Evolutionary conservation across 2,797 vertebrate genomes (phyloP).

Genomic region (Characodon lateralis): DNA sequence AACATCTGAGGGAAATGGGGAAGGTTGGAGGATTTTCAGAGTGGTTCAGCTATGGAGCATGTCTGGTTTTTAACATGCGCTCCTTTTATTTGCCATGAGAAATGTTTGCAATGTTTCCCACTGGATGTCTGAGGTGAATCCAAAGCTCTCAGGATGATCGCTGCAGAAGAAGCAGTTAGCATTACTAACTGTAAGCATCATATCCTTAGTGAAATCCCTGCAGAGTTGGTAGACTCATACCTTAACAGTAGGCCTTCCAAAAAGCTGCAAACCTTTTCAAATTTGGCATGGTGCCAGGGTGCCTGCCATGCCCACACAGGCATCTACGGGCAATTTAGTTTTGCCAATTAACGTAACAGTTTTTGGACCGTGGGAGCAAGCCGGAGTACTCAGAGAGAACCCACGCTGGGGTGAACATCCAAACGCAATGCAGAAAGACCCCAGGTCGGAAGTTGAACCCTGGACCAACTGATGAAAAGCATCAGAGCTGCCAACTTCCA

Average conservation of each 20-base stretch:
- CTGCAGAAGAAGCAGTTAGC: not conserved
- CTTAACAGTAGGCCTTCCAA: too few relatives aligned
- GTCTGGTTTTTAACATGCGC: not conserved
- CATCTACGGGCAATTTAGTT: not conserved
- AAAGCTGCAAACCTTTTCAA: too few relatives aligned
- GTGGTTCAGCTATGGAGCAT: not conserved
- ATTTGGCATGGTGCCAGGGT: too few relatives aligned
- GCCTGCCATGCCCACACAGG: not conserved
- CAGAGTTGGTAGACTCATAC: too few relatives aligned
- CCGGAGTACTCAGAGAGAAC: not conserved
- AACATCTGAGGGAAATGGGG: not conserved
- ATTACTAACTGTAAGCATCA: too few relatives aligned
- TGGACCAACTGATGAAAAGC: not conserved
- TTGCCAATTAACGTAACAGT: not conserved
- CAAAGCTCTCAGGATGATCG: not conserved
- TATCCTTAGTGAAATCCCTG: too few relatives aligned
- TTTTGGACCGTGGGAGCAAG: not conserved
- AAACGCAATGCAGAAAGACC: not conserved
- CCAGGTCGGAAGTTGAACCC: not conserved
- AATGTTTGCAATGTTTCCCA: not conserved
- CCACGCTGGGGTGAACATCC: not conserved
- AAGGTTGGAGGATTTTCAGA: constrained; percentile 8
- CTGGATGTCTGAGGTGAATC: not conserved
- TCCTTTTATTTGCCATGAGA: not conserved
- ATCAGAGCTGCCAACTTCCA: too few relatives aligned